phyloP scores from a whole-genome alignment of 2,797 vertebrate species.

The Melanotaenia maccullochi region DNA sequence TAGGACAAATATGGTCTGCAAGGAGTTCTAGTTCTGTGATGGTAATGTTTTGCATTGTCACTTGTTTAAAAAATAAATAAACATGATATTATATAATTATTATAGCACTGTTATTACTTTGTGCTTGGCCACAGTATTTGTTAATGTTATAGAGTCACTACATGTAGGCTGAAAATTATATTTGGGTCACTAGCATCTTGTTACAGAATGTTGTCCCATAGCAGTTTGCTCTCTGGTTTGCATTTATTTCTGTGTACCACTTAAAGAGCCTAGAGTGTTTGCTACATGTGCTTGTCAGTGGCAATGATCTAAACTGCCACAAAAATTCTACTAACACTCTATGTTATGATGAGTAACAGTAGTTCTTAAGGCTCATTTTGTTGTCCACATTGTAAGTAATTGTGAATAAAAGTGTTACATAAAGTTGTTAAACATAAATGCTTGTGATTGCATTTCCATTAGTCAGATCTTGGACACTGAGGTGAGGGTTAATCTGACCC shows the following conservation, averaged over 20 bases:
- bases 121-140: not conserved
- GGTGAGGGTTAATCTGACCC: conserved; percentile 51
- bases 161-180: not conserved
- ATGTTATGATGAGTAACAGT: not conserved
- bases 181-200: not conserved
- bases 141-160: not conserved
- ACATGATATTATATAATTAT: not conserved
- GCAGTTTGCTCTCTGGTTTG: not conserved
- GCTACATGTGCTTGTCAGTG: not conserved
- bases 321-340: not conserved
- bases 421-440: conserved; percentile 21
- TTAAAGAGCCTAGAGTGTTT: not conserved
- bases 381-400: not conserved
- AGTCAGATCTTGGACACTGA: conserved; percentile 35
- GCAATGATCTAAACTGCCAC: not conserved
- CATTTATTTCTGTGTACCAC: not conserved
- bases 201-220: not conserved
- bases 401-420: not conserved
- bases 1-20: not conserved
- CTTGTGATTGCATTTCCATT: conserved; percentile 24
- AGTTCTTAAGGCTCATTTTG: not conserved
- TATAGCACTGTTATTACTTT: not conserved
- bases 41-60: not conserved
- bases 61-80: too few relatives aligned
- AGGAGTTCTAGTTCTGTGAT: not conserved